Evolutionary conservation across 2,888 invertebrate species (phyloP).

Genomic region (Tenthredo amoena): DNA sequence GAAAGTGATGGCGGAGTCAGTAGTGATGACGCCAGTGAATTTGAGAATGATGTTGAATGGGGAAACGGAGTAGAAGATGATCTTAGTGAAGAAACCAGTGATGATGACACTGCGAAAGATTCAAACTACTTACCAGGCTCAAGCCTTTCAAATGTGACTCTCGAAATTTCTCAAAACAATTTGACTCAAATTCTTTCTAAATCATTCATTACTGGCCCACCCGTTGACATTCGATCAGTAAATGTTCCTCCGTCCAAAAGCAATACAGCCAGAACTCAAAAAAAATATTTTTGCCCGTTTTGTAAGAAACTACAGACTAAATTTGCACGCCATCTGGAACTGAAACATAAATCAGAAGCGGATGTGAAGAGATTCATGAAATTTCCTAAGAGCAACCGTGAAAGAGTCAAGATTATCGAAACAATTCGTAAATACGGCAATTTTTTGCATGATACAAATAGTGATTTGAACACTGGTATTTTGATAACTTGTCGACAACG

Average conservation of each 20-base stretch:
- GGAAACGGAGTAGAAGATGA: not conserved
- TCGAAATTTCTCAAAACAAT: not conserved
- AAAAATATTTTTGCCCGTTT: conserved; percentile 15
- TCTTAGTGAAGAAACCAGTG: not conserved
- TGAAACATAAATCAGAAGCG: conserved; percentile 56
- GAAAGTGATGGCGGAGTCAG: not conserved
- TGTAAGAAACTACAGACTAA: conserved; percentile 59
- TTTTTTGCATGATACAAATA: conserved; percentile 53
- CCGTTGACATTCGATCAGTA: not conserved
- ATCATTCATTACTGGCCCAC: not conserved
- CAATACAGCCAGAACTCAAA: not conserved
- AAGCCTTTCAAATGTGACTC: not conserved
- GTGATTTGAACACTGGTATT: conserved; percentile 56
- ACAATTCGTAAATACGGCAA: conserved; percentile 56
- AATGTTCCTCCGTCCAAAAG: not conserved
- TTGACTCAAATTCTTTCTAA: not conserved
- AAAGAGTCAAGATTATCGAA: conserved; percentile 54
- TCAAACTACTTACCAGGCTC: not conserved
- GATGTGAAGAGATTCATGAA: conserved; percentile 56
- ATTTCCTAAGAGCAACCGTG: conserved; percentile 43
- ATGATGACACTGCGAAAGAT: not conserved
- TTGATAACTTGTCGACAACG: conserved; percentile 58
- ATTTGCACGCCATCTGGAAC: conserved; percentile 59
- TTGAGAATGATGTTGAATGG: not conserved
- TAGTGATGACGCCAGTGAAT: not conserved